Base-by-base conservation (phyloP, 2,797 vertebrate genomes). In the Melanotaenia maccullochi region DNA sequence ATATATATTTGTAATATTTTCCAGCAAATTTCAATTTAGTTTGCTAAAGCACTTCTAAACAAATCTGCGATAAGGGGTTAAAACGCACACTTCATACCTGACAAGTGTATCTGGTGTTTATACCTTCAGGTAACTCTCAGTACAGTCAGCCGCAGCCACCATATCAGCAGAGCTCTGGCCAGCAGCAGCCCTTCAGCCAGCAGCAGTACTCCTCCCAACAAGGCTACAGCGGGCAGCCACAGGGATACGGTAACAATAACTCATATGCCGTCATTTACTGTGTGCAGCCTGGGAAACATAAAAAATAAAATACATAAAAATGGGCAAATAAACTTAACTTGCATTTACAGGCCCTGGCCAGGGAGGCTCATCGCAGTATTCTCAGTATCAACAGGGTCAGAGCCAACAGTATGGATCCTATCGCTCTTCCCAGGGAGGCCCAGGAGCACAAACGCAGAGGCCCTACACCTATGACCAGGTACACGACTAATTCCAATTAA, bases 381-480 rank as follows among this genome's bases (percentile, higher is more conserved):
- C 96, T 68, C 94, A 96, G 93, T 99, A 98, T 92, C 98, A 97
- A 76, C 97, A 97, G 85, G 95, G 96, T 57, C 97, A 97, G 85
- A 95, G 94, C 75, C 97, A 98, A 87, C 97, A 97, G 85, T 99
- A 97, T 2, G 93, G 96, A 14, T 95, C 95, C 72, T 99, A 97
- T 90, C 94, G 97, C 84, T 90, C 96, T 2, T 92, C 96, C 40
- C 97, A 98, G 88, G 95, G 95, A 0, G 96, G 94, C 32, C 93
- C 96, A 0, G 93, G 94, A 0, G 92, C 93, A 60, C 98, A 96
- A 89, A 90, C 96, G 69, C 97, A 97, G 92, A 96, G 97, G 90
- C 93, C 97, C 14, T 98, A 97, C 0, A 89, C 95, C 78, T 99
- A 97, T 2, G 97, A 99, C 90, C 97, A 99, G 98, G 97, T 97